Evolutionary conservation across 2,888 invertebrate species (phyloP), one percentile per base, ranked within the genome.

Genomic region (Ophonus ardosiacus): DNA sequence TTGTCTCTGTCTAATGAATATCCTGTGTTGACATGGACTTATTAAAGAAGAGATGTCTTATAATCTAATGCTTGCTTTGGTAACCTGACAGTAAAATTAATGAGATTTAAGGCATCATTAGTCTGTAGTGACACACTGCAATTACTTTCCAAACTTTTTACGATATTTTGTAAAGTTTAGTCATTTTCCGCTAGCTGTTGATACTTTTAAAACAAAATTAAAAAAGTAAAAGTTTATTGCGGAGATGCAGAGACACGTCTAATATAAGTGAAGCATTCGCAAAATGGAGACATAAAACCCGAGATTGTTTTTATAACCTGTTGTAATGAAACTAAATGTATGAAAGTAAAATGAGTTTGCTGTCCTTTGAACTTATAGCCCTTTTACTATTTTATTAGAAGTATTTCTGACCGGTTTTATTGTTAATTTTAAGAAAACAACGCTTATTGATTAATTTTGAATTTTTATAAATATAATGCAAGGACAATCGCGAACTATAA

Each of bases 91-190:
- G 43, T 51, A 51, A 24, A 76, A 76, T 76, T 76, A 51, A 76
- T 76, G 76, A 76, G 76, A 76, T 76, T 76, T 76, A 51, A 43
- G 21, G 76, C 43, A 76, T 76, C 76, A 76, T 76, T 76, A 76
- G 76, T 76, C 43, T 7, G 31, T 21, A 18, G n/a, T 24, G 68
- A 68, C 68, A 68, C 68, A 68, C 15, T 15, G 68, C 68, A 38
- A 68, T 68, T 68, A 68, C 68, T 38, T 38, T 15, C 15, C n/a
- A 24, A n/a, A 38, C 68, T 68, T 68, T 68, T 68, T 68, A 31
- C 68, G 31, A n/a, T 31, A 38, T 68, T 68, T 38, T 68, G 31
- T 68, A n/a, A 68, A 68, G 68, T 15, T 15, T 8, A n/a, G 68
- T 38, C 24, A 68, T 68, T 68, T 68, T 38, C 68, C 68, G 68